phyloP scores from a whole-genome alignment of 2,888 invertebrate genomes.

The Noctua comes region DNA sequence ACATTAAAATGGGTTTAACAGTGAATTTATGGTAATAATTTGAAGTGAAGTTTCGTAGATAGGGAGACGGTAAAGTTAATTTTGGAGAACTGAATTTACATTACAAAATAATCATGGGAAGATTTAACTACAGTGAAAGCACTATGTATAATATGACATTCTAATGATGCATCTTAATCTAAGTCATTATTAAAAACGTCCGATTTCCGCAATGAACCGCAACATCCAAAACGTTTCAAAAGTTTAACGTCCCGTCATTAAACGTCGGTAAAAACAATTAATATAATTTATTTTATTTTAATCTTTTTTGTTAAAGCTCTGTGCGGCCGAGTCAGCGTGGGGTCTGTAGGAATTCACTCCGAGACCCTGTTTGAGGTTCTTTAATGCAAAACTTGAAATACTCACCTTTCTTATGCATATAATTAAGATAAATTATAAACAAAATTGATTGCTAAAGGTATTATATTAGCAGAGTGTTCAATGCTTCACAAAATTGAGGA shows the following conservation, averaged over 20 bases:
- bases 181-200: slow-evolving; percentile 5
- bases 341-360: slow-evolving; percentile 51
- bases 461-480: slow-evolving; percentile 31
- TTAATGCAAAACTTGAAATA: slow-evolving; percentile 66
- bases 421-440: slow-evolving; percentile 64
- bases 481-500: slow-evolving; percentile 14
- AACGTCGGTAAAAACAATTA: slow-evolving; percentile 58
- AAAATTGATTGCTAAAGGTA: slow-evolving; percentile 49
- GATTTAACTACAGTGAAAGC: neutral
- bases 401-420: slow-evolving; percentile 56
- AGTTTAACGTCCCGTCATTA: slow-evolving; percentile 49
- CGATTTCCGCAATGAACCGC: slow-evolving; percentile 12
- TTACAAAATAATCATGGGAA: neutral
- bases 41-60: slow-evolving; percentile 22
- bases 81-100: slow-evolving; percentile 2
- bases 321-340: slow-evolving; percentile 61
- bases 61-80: slow-evolving; percentile 16
- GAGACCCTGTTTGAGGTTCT: slow-evolving; percentile 41
- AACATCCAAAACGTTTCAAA: slow-evolving; percentile 45
- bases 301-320: slow-evolving; percentile 50
- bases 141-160: neutral
- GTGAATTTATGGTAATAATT: slow-evolving; percentile 46
- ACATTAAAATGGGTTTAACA: slow-evolving; percentile 57
- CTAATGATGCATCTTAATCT: neutral
- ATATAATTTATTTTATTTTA: slow-evolving; percentile 56